Evolutionary conservation across 2,888 invertebrate genomes (phyloP), one percentile per base, ranked within the genome.

Genomic region (Oscheius sp.): DNA sequence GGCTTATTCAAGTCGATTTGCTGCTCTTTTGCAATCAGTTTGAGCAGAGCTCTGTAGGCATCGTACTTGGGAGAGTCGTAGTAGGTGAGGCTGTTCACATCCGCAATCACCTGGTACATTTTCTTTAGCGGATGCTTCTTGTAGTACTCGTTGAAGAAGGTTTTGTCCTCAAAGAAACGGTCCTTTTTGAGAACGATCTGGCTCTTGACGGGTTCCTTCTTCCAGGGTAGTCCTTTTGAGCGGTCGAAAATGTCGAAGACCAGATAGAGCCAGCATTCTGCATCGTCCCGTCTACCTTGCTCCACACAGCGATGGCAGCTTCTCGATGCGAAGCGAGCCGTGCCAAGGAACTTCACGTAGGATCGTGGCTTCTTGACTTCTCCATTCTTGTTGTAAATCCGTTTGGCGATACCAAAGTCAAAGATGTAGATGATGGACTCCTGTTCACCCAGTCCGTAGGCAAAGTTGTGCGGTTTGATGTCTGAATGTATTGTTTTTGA

Each of bases 311-410:
- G 51, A 72, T 79, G 78, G 53, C 79, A 78, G 0, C 76, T 77
- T 4, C 81, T 62, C 13, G 77, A 70, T 0, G 81, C 78, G 51
- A 77, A 81, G 51, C 81, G 29, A 10, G 77, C 33, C 0, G 81
- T 81, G 53, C 81, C 81, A 37, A 81, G 60, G 55, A 81, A 81
- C 62, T 79, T 81, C 29, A 78, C 79, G 47, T 76, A 79, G 47
- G 74, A 74, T 32, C 81, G 47, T 1, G 76, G 55, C 32, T 55
- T 55, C 55, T 42, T 42, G 42, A 42, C 7, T 42, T 42, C 4
- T 3, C 3, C 3, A 42, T 3, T 42, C 42, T 42, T 42, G 42
- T 42, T 7, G 42, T 5, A 3, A 3, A 42, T 3, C 42, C 42
- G 3, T 42, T 42, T 42, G 4, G 42, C 3, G 7, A 42, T 42